A percentile compares a stretch with the other conserved stretches of the same genome.
These are phyloP conservation scores for Pyrrhia umbra DNA, from an alignment of 2,888 invertebrate species.

Conservation along the genomic window DNA sequence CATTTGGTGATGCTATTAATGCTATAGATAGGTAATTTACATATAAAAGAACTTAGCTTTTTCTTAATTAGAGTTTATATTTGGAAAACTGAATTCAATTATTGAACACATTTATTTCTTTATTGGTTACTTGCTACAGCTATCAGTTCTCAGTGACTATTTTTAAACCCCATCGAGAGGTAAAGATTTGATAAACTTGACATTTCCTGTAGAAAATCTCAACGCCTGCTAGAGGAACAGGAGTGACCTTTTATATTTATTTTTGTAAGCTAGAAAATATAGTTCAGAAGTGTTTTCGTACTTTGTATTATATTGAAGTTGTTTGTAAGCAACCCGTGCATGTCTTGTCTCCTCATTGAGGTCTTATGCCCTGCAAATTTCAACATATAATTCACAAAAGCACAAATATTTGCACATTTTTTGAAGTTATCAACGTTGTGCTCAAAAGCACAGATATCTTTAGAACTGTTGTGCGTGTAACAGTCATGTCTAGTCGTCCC, in stretches of 20 bases:
- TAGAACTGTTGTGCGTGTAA: too few relatives aligned
- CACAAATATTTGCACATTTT: background rate
- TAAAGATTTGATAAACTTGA: slow-evolving; percentile 22
- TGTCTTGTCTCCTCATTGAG: background rate
- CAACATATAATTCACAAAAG: background rate
- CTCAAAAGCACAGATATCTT: too few relatives aligned
- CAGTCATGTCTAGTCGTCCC: too few relatives aligned
- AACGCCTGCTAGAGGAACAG: background rate
- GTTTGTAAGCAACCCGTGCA: slow-evolving; percentile 2
- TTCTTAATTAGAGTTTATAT: background rate
- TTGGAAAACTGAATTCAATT: background rate
- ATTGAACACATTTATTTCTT: slow-evolving; percentile 28
- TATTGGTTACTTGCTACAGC: slow-evolving; percentile 12
- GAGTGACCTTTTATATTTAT: background rate
- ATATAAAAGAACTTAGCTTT: background rate
- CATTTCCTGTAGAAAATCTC: slow-evolving; percentile 22
- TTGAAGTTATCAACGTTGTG: background rate
- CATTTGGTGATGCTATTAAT: background rate
- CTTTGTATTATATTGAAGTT: slow-evolving; percentile 2
- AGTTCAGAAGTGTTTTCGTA: background rate
- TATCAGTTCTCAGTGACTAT: slow-evolving; percentile 17
- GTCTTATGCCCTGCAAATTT: slow-evolving; percentile 17
- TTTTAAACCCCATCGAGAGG: slow-evolving; percentile 9
- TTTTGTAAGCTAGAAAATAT: background rate
- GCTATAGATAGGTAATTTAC: background rate